Evolutionary conservation across 2,113 vertebrate genomes (phyloP).

Genomic region (Tretioscincus oriximinensis): DNA sequence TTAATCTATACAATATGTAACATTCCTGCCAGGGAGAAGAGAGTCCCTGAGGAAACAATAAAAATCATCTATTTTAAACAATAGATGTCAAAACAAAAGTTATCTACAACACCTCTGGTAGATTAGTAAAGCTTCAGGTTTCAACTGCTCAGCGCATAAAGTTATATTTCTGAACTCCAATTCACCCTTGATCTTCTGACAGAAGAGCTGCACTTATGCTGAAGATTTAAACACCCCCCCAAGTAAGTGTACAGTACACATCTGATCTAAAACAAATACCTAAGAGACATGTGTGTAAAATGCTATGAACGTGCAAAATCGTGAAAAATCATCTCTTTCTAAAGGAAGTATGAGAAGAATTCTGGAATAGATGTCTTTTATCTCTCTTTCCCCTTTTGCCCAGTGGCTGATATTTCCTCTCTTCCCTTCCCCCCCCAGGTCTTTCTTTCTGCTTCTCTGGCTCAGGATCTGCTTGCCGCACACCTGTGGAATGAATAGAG

Average conservation of each 20-base stretch:
- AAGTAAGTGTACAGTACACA: slow-evolving; percentile 66
- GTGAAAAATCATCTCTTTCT: slow-evolving; percentile 50
- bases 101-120: slow-evolving; percentile 86
- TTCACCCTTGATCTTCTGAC: slow-evolving; percentile 64
- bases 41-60: slow-evolving; percentile 84
- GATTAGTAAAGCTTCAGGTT: slow-evolving; percentile 94
- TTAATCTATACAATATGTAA: slow-evolving; percentile 94
- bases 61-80: slow-evolving; percentile 99
- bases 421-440: slow-evolving; percentile 70
- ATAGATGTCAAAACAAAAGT: slow-evolving; percentile 84
- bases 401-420: slow-evolving; percentile 70
- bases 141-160: slow-evolving; percentile 78
- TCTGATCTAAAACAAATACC: slow-evolving; percentile 64
- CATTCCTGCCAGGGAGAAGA: slow-evolving; percentile 84
- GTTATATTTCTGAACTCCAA: slow-evolving; percentile 69
- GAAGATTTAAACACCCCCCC: slow-evolving; percentile 59
- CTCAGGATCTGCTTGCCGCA: slow-evolving; percentile 88
- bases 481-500: slow-evolving; percentile 98
- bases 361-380: slow-evolving; percentile 48
- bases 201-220: slow-evolving; percentile 60
- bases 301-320: slow-evolving; percentile 69
- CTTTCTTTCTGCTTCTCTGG: slow-evolving; percentile 80
- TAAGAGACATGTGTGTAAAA: slow-evolving; percentile 59
- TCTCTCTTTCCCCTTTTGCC: slow-evolving; percentile 66
- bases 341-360: slow-evolving; percentile 66